These are phyloP conservation scores for Microchirus variegatus DNA, from an alignment of 2,797 vertebrate genomes.

Conservation along the genomic window DNA sequence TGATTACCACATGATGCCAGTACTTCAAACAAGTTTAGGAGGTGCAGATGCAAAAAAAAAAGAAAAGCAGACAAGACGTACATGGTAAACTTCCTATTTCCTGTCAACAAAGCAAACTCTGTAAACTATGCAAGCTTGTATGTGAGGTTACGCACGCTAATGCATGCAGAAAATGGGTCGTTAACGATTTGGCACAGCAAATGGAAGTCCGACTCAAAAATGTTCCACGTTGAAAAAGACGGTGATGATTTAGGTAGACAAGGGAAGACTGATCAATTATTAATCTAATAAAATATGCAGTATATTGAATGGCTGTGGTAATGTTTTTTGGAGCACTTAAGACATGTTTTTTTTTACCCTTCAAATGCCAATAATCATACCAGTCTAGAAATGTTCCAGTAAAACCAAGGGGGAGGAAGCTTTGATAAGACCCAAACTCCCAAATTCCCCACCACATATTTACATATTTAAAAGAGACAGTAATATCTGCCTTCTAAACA, in stretches of 20 bases:
- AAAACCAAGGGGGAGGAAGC: background rate
- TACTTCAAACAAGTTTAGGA: too few relatives aligned
- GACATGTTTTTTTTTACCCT: background rate
- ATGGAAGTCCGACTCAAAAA: background rate
- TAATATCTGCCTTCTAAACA: slow-evolving; percentile 37
- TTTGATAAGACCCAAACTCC: slow-evolving; percentile 32
- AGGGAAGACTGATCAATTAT: background rate
- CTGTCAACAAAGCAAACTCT: slow-evolving; percentile 36
- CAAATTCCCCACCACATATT: slow-evolving; percentile 23
- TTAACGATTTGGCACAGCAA: background rate
- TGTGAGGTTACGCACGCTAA: background rate
- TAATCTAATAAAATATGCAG: background rate
- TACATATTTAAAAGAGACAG: slow-evolving; percentile 19
- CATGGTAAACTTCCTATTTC: slow-evolving; percentile 31
- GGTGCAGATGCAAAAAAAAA: background rate
- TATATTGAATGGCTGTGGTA: background rate
- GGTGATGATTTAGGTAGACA: background rate
- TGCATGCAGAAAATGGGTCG: slow-evolving; percentile 2
- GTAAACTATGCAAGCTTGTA: slow-evolving; percentile 26
- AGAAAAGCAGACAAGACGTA: slow-evolving; percentile 7
- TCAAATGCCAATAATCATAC: background rate
- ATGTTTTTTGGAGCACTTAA: background rate
- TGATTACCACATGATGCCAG: background rate
- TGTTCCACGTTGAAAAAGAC: background rate
- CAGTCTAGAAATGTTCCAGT: slow-evolving; percentile 16